Evolutionary conservation across 2,888 invertebrate species (phyloP).

Genomic region (Nephrocerus scutellatus): DNA sequence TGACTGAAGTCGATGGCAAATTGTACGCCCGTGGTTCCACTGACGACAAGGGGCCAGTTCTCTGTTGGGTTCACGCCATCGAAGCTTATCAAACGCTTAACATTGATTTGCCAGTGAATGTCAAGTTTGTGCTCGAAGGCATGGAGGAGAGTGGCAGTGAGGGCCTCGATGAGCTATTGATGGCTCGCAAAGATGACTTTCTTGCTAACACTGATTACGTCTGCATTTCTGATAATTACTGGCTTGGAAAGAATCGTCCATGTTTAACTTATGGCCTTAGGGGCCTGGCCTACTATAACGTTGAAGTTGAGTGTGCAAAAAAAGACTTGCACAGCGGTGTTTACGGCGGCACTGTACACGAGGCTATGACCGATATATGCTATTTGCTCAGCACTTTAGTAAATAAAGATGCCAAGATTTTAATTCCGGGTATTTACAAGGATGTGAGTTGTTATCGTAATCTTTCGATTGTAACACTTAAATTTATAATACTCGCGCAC

Average conservation of each 20-base stretch:
- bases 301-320: slow-evolving; percentile 79
- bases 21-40: slow-evolving; percentile 86
- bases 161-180: slow-evolving; percentile 83
- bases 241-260: slow-evolving; percentile 94
- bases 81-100: slow-evolving; percentile 74
- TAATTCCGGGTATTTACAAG: slow-evolving; percentile 74
- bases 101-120: slow-evolving; percentile 62
- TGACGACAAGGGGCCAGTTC: slow-evolving; percentile 91
- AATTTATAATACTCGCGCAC: slow-evolving; percentile 3
- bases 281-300: slow-evolving; percentile 84
- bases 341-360: slow-evolving; percentile 87
- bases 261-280: slow-evolving; percentile 95
- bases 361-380: slow-evolving; percentile 87
- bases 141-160: slow-evolving; percentile 98
- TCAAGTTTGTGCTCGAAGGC: slow-evolving; percentile 91
- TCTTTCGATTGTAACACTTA: too few species aligned
- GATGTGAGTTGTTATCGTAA: too few species aligned
- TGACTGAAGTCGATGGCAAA: slow-evolving; percentile 82
- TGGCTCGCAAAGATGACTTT: slow-evolving; percentile 62
- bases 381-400: slow-evolving; percentile 77
- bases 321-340: slow-evolving; percentile 96
- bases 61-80: slow-evolving; percentile 92
- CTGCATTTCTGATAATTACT: slow-evolving; percentile 98
- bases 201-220: slow-evolving; percentile 82
- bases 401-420: slow-evolving; percentile 79